These are phyloP conservation scores for Mastigias papua DNA, from an alignment of 30 jellyfish, hydroid and myxozoan species.

Conservation along the genomic window DNA sequence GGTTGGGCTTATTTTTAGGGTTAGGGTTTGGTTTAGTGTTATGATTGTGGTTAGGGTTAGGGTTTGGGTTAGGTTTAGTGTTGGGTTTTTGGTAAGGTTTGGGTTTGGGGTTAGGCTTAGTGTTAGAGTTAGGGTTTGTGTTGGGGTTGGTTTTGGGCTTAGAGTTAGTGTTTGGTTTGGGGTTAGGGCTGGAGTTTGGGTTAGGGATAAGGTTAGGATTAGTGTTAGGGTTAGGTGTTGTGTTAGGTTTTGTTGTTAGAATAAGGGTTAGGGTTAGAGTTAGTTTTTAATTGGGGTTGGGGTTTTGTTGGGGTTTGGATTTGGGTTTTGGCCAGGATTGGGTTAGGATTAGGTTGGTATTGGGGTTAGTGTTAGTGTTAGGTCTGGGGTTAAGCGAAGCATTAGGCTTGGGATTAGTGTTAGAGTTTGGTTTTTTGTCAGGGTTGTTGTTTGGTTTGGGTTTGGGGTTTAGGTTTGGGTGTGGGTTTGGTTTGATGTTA, in stretches of 20 bases:
- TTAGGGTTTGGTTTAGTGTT: no score
- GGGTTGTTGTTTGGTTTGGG: constrained; percentile 52
- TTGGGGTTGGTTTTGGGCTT: no score
- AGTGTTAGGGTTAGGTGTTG: no score
- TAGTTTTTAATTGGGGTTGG: constrained; percentile 48
- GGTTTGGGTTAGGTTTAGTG: no score
- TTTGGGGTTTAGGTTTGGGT: constrained; percentile 16
- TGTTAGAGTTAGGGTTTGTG: no score
- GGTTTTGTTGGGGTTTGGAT: constrained; percentile 57
- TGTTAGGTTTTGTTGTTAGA: constrained; percentile 59
- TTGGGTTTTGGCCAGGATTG: constrained; percentile 24
- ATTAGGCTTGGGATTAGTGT: constrained; percentile 43
- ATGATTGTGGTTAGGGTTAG: no score
- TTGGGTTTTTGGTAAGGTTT: constrained; percentile 23
- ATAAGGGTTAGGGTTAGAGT: constrained; percentile 69
- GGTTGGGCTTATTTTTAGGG: no score
- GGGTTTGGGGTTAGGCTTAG: constrained; percentile 55
- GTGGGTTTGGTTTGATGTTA: background rate
- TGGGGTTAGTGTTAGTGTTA: constrained; percentile 38
- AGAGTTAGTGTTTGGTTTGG: no score
- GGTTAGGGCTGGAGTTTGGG: no score
- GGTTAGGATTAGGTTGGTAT: constrained; percentile 38
- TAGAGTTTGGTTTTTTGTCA: constrained; percentile 18
- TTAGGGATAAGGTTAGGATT: no score
- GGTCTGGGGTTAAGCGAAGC: constrained; percentile 24